These are phyloP conservation scores for Eupithecia exiguata DNA, from an alignment of 2,888 invertebrate genomes.

Conservation along the genomic window DNA sequence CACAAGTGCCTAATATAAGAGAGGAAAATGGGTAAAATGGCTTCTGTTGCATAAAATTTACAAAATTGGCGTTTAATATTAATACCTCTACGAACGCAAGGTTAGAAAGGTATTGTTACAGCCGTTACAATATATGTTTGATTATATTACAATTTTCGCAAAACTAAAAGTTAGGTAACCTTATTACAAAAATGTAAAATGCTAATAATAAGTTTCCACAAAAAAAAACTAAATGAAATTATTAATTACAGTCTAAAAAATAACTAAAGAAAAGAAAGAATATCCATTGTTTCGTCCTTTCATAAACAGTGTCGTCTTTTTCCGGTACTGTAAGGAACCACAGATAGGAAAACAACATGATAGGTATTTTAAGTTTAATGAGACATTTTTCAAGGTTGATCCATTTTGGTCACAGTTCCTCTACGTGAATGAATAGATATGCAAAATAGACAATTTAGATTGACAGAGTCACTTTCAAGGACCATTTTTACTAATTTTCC, in stretches of 20 bases:
- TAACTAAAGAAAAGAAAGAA: no score
- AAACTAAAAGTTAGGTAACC: no score
- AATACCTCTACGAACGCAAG: no score
- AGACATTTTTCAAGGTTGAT: constrained; percentile 4
- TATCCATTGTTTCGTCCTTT: not conserved
- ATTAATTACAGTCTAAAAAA: no score
- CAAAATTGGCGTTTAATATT: not conserved
- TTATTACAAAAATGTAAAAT: no score
- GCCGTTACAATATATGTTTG: no score
- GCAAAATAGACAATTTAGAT: constrained; percentile 17
- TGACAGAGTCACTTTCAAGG: constrained; percentile 26
- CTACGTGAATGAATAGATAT: constrained; percentile 26
- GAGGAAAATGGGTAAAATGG: not conserved
- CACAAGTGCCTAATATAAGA: not conserved
- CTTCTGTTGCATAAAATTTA: not conserved
- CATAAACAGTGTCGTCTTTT: not conserved
- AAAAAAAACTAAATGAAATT: no score
- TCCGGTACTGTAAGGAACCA: not conserved
- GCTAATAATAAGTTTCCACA: no score
- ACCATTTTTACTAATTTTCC: constrained; percentile 9
- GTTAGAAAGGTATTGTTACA: no score
- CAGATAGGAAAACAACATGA: not conserved
- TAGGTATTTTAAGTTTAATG: not conserved
- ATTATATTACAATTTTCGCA: no score
- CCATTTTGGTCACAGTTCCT: constrained; percentile 17